Evolutionary conservation across 2,113 vertebrate genomes (phyloP).

Genomic region (Chloebia gouldiae): DNA sequence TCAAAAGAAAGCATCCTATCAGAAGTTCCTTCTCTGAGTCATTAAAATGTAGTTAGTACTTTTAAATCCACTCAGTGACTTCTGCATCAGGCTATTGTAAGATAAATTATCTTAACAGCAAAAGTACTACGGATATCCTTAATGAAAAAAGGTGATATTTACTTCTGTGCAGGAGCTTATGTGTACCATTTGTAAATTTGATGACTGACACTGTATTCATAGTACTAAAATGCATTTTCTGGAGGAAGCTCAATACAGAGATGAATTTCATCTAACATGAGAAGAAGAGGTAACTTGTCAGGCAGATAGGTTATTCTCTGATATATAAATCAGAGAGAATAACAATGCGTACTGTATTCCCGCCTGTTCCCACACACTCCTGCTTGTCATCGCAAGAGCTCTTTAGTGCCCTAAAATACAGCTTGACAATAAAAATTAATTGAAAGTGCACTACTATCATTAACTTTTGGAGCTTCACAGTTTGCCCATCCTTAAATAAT

Average conservation of each 20-base stretch:
- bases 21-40: not conserved
- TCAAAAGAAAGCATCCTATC: not conserved
- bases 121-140: not conserved
- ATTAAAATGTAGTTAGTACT: not conserved
- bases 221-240: not conserved
- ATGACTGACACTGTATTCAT: not conserved
- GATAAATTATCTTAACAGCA: not conserved
- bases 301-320: not conserved
- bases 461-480: conserved; percentile 45
- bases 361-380: conserved; percentile 1
- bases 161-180: not conserved
- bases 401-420: conserved; percentile 51
- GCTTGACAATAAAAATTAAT: conserved; percentile 62
- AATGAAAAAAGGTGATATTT: not conserved
- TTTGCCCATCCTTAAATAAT: conserved; percentile 58
- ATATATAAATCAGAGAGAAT: not conserved
- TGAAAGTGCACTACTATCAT: conserved; percentile 43
- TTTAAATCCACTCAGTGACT: not conserved
- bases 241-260: not conserved
- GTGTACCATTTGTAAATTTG: not conserved
- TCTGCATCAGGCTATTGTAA: not conserved
- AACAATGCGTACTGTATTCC: not conserved
- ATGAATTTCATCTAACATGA: not conserved
- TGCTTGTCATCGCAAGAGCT: conserved; percentile 35
- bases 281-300: not conserved